Percentiles rank a stretch among this genome's conserved stretches.
phyloP scores from a whole-genome alignment of 2,888 invertebrate species.

The Cyrtodaria siliqua region DNA sequence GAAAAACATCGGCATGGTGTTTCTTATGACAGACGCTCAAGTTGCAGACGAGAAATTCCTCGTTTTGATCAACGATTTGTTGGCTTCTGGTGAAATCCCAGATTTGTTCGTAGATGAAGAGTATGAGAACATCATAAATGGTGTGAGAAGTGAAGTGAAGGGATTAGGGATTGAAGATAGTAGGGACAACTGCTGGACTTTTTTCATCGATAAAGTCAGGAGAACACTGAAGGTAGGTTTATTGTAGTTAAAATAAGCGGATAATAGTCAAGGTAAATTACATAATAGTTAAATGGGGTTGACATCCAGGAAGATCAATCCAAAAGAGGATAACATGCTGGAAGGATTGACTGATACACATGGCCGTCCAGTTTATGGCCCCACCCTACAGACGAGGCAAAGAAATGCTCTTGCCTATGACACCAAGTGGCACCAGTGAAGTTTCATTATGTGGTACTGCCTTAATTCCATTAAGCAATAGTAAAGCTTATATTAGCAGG shows the following conservation, averaged over 20 bases:
- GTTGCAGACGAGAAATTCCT: constrained; percentile 97
- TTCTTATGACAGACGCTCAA: constrained; percentile 98
- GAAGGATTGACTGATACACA: too few species aligned
- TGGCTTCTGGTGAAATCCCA: constrained; percentile 98
- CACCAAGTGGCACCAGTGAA: too few species aligned
- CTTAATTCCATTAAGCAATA: too few species aligned
- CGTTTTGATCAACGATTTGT: constrained; percentile 97
- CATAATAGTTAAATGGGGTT: too few species aligned
- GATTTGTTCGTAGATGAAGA: constrained; percentile 98
- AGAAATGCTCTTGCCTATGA: too few species aligned
- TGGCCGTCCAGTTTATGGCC: too few species aligned
- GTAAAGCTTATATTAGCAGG: too few species aligned
- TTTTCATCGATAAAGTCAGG: constrained; percentile 98
- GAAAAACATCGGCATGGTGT: constrained; percentile 97
- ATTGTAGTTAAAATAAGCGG: background rate
- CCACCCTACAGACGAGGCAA: too few species aligned
- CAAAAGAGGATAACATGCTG: too few species aligned
- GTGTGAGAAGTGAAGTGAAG: constrained; percentile 88
- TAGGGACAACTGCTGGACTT: constrained; percentile 98
- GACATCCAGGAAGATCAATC: too few species aligned
- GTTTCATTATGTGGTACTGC: too few species aligned
- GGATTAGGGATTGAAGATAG: constrained; percentile 95
- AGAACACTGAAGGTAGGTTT: constrained; percentile 88
- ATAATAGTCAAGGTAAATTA: too few species aligned
- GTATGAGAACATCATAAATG: constrained; percentile 94